Conservation (phyloP, 1,140 invertebrate genomes). For the Heliconius eleuchia region DNA sequence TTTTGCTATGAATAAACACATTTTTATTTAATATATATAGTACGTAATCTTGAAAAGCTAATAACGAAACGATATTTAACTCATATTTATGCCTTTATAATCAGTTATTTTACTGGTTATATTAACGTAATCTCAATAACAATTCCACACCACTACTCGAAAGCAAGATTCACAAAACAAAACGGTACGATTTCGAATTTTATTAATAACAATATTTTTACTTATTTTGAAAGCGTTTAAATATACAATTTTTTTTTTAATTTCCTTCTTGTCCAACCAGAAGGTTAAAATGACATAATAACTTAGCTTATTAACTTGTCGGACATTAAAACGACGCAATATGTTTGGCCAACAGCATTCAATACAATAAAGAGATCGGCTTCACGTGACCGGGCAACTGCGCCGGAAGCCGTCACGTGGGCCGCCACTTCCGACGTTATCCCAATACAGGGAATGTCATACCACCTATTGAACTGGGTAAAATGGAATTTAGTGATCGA, state of each 20-base stretch:
- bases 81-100: too few species aligned
- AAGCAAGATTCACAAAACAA: too few species aligned
- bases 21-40: too few species aligned
- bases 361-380: constrained; percentile 53
- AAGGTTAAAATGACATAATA: neutral
- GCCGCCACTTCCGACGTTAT: constrained; percentile 61
- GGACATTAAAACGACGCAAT: constrained; percentile 14
- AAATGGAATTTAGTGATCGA: constrained; percentile 30
- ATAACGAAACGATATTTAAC: too few species aligned
- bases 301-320: neutral
- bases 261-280: neutral
- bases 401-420: constrained; percentile 64
- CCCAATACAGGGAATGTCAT: constrained; percentile 47
- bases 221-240: too few species aligned
- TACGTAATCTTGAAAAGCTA: too few species aligned
- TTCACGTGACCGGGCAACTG: constrained; percentile 53
- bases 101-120: too few species aligned
- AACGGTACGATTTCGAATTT: too few species aligned
- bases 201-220: too few species aligned
- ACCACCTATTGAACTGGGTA: constrained; percentile 37
- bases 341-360: constrained; percentile 23
- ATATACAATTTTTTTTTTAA: neutral
- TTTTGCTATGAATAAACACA: too few species aligned
- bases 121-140: too few species aligned
- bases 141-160: too few species aligned